phyloP scores from a whole-genome alignment of 2,797 vertebrate species.

The Garrulus glandarius region DNA sequence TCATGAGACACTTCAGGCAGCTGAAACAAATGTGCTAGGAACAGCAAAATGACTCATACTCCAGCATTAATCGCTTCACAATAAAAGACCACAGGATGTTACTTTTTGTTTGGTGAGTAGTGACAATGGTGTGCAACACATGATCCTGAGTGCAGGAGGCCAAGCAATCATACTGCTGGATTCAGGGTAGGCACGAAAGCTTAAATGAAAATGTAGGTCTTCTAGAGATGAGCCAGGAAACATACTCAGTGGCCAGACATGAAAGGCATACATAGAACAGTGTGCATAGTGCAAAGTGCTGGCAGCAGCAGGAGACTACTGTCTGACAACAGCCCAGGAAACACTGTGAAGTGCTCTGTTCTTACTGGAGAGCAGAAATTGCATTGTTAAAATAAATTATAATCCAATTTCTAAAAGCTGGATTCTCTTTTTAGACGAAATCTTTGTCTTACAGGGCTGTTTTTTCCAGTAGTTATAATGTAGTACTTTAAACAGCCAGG shows the following conservation, averaged over 20 bases:
- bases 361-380: not conserved
- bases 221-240: not conserved
- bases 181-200: not conserved
- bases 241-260: not conserved
- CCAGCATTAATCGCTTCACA: not conserved
- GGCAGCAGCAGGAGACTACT: not conserved
- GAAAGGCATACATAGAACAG: not conserved
- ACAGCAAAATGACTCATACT: slow-evolving; percentile 18
- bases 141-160: not conserved
- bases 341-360: not conserved
- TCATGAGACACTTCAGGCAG: not conserved
- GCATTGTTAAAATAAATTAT: not conserved
- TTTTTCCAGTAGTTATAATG: not conserved
- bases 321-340: not conserved
- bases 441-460: slow-evolving; percentile 15
- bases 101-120: not conserved
- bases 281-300: not conserved
- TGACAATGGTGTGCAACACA: not conserved
- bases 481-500: not conserved
- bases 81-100: slow-evolving; percentile 31
- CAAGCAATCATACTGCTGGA: not conserved
- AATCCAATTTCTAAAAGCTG: not conserved
- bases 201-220: not conserved
- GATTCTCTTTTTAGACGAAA: not conserved
- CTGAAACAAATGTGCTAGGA: slow-evolving; percentile 7